These are phyloP conservation scores for Sebastes kiyomatsui DNA, from an alignment of 2,797 vertebrate genomes.

Conservation along the genomic window DNA sequence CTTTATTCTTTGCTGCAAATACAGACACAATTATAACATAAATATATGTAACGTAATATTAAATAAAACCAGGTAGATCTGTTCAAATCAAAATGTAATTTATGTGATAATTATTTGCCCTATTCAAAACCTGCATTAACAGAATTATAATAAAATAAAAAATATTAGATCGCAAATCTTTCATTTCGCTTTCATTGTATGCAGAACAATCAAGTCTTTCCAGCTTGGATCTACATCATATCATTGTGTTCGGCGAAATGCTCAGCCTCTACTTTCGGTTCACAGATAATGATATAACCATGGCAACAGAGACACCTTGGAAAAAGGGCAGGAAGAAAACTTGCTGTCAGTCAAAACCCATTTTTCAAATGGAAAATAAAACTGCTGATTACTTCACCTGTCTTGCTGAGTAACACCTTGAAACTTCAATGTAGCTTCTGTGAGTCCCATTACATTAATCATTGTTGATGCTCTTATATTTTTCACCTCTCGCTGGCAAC, in stretches of 20 bases:
- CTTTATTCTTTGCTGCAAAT: slow-evolving; percentile 3
- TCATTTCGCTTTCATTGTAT: slow-evolving; percentile 15
- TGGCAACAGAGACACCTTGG: slow-evolving; percentile 75
- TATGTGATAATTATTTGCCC: slow-evolving; percentile 16
- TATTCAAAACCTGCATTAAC: slow-evolving; percentile 7
- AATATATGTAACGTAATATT: background rate
- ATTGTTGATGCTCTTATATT: background rate
- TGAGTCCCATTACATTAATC: background rate
- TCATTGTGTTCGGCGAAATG: slow-evolving; percentile 57
- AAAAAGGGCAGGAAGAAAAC: slow-evolving; percentile 58
- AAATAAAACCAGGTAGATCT: background rate
- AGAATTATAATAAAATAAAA: slow-evolving; percentile 16
- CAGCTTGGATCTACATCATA: slow-evolving; percentile 48
- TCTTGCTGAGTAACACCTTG: slow-evolving; percentile 30
- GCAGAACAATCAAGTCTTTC: slow-evolving; percentile 37
- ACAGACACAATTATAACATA: background rate
- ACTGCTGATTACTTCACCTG: slow-evolving; percentile 41
- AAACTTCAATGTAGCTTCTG: slow-evolving; percentile 3
- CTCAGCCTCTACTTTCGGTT: slow-evolving; percentile 65
- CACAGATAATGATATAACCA: slow-evolving; percentile 76
- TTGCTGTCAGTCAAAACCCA: slow-evolving; percentile 58
- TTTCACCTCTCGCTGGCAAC: background rate
- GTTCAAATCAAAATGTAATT: background rate
- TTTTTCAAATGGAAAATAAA: slow-evolving; percentile 42
- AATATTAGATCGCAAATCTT: slow-evolving; percentile 6